A percentile compares a stretch with the other conserved stretches of the same genome.
phyloP scores from a whole-genome alignment of 2,797 vertebrate genomes.

The Pygocentrus nattereri region DNA sequence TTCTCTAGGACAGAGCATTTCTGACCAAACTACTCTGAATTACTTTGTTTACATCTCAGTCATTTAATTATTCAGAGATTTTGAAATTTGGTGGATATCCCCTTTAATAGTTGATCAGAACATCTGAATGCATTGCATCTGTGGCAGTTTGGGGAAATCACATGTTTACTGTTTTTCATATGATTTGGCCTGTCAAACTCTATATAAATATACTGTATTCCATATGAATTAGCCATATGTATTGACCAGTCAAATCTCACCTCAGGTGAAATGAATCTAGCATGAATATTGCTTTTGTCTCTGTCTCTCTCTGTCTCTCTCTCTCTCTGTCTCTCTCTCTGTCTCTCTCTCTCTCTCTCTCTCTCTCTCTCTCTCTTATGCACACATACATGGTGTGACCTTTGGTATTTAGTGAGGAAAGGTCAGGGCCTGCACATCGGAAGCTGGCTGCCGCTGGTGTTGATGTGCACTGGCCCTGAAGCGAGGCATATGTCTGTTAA shows the following conservation, averaged over 20 bases:
- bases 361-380: neutral
- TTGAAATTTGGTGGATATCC: no score
- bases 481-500: conserved; percentile 64
- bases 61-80: no score
- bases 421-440: conserved; percentile 52
- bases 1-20: no score
- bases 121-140: no score
- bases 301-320: neutral
- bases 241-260: neutral
- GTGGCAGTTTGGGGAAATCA: no score
- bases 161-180: no score
- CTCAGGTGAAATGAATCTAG: neutral
- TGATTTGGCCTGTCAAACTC: no score
- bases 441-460: conserved; percentile 33
- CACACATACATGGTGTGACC: conserved; percentile 48
- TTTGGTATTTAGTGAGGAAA: conserved; percentile 62
- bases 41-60: no score
- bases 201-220: no score
- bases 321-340: neutral
- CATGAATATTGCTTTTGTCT: neutral
- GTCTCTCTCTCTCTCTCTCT: neutral
- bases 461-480: conserved; percentile 59
- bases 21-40: no score
- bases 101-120: no score
- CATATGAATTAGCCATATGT: no score